These are phyloP conservation scores for Brachionus plicatilis DNA, from an alignment of 1,140 invertebrate species.

Conservation along the genomic window DNA sequence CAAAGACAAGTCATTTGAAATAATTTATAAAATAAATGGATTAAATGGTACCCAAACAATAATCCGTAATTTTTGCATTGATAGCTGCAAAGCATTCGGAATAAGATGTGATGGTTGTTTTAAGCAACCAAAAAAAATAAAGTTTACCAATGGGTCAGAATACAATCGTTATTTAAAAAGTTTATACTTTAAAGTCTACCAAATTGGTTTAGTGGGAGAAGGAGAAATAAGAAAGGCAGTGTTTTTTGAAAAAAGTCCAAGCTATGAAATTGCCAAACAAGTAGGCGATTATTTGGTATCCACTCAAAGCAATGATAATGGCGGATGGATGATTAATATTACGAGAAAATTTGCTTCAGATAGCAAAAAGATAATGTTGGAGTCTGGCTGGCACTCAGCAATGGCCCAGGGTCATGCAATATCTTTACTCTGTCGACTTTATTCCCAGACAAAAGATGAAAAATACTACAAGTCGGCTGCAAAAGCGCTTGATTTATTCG, in stretches of 20 bases:
- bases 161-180: background rate
- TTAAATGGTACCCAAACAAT: background rate
- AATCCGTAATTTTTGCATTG: conserved; percentile 21
- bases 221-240: background rate
- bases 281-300: conserved; percentile 12
- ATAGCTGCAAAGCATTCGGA: background rate
- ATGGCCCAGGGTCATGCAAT: conserved; percentile 97
- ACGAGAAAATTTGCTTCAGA: conserved; percentile 65
- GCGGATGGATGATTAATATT: conserved; percentile 80
- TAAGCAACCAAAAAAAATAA: conserved; percentile 46
- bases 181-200: conserved; percentile 1
- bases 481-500: conserved; percentile 73
- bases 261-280: background rate
- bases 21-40: background rate
- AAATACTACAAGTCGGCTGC: conserved; percentile 74
- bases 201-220: conserved; percentile 17
- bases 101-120: conserved; percentile 2
- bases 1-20: background rate
- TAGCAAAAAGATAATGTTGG: conserved; percentile 68
- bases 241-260: background rate
- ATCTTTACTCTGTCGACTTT: conserved; percentile 81
- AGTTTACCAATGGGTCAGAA: conserved; percentile 44
- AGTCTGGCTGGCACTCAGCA: conserved; percentile 86
- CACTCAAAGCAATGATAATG: conserved; percentile 18
- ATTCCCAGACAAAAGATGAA: conserved; percentile 69